Evolutionary conservation across 2,888 invertebrate species (phyloP), one percentile per base, ranked within the genome.

Genomic region (Tetheella fluctuosa): DNA sequence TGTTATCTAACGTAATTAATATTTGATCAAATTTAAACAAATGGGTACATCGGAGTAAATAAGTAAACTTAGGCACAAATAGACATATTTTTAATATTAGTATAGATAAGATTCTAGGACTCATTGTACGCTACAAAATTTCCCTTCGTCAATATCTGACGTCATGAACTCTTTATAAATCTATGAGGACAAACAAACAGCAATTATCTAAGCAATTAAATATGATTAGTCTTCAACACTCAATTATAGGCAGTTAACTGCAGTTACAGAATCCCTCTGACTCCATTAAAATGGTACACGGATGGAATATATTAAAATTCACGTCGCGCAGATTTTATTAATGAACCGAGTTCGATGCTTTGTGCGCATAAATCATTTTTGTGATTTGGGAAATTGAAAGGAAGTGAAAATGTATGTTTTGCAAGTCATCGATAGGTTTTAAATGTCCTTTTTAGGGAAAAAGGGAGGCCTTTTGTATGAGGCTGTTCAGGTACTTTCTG

Each of bases 241-340:
- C 34, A 37, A 55, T 55, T 34, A 55, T 12, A 34, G 34, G n/a
- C 7, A 54, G 23, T 15, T 37, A 13, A 55, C 23, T 55, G 23
- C 37, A 34, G 23, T 37, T 37, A 20, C 55, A 34, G 34, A 4
- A 2, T 23, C 55, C 30, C 10, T 12, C 6, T 4, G 55, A 23
- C n/a, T 37, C 55, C 55, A 55, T 55, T 55, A 37, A 55, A 37
- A 23, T 37, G 20, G 34, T 23, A 13, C 55, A 34, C 8, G 55
- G 13, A 1, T 37, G 55, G 55, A 55, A 55, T 55, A 55, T 10
- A 55, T 55, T 55, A 55, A 48, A 48, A 48, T 23, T 1, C 34
- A 23, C 13, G 20, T 48, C 55, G 34, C 37, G 55, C 34, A 15
- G 34, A 20, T 34, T 37, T 34, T 55, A 20, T 17, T 34, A 55